Percentiles rank a stretch among this genome's conserved stretches.
phyloP scores from a whole-genome alignment of 2,797 vertebrate genomes.

The Channallabes apus region DNA sequence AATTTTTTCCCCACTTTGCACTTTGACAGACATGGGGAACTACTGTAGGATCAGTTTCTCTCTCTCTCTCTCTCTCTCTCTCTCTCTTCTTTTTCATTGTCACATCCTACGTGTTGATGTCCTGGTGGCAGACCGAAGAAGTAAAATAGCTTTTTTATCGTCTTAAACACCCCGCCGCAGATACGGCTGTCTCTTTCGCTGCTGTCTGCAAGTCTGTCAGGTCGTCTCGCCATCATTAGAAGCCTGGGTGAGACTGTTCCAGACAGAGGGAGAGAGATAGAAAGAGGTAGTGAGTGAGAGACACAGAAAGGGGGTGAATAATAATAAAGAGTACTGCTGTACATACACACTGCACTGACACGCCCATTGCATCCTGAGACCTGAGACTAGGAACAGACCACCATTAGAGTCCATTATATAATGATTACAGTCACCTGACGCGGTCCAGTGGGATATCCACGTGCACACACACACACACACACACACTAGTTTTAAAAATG shows the following conservation, averaged over 20 bases:
- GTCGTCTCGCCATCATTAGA: conserved; percentile 30
- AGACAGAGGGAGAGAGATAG: neutral
- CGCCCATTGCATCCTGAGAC: neutral
- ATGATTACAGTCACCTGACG: conserved; percentile 27
- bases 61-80: neutral
- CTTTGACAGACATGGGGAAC: neutral
- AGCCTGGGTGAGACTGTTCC: conserved; percentile 6
- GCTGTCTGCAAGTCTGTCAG: conserved; percentile 29
- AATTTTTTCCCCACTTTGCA: neutral
- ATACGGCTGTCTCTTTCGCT: conserved; percentile 33
- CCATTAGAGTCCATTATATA: conserved; percentile 19
- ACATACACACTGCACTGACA: conserved; percentile 11
- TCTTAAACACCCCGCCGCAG: conserved; percentile 27
- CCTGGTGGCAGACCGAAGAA: conserved; percentile 40
- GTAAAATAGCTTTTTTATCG: conserved; percentile 32
- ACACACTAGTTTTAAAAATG: neutral
- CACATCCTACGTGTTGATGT: conserved; percentile 37
- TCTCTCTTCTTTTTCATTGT: neutral
- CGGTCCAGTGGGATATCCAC: neutral
- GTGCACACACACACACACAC: conserved; percentile 11
- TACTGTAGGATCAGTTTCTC: neutral
- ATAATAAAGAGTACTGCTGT: neutral
- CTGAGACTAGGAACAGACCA: conserved; percentile 28
- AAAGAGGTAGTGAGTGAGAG: neutral
- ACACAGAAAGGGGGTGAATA: neutral